A percentile compares a stretch with the other conserved stretches of the same genome.
Conservation (phyloP, 2,888 invertebrate genomes). For the Zygaena filipendulae region DNA sequence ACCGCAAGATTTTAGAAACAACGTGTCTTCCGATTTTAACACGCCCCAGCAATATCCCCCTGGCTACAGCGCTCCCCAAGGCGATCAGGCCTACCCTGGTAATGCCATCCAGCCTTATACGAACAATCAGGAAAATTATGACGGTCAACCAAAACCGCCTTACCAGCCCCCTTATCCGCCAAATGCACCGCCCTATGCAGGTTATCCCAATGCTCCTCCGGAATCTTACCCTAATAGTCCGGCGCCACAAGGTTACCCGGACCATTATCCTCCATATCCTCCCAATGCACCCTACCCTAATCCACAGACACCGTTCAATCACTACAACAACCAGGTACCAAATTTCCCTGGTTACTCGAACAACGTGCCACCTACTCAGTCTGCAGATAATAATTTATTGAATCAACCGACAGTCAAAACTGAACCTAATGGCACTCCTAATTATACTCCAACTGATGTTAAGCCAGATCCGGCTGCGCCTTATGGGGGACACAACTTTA, state of each 20-base stretch:
- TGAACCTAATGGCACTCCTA: conserved; percentile 23
- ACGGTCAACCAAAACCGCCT: conserved; percentile 37
- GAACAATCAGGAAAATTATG: conserved; percentile 39
- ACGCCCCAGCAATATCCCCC: conserved; percentile 26
- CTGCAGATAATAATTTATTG: conserved; percentile 20
- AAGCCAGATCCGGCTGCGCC: conserved; percentile 30
- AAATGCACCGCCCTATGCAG: conserved; percentile 36
- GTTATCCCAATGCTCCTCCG: conserved; percentile 32
- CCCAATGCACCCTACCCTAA: conserved; percentile 38
- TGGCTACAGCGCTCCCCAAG: conserved; percentile 34
- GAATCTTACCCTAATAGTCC: conserved; percentile 29
- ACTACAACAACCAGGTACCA: conserved; percentile 34
- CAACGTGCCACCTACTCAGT: conserved; percentile 29
- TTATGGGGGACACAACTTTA: conserved; percentile 32
- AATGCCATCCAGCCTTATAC: conserved; percentile 40
- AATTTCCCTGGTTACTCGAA: conserved; percentile 41
- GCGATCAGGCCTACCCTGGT: conserved; percentile 33
- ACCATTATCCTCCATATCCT: conserved; percentile 18
- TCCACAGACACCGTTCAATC: conserved; percentile 33
- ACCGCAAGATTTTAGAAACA: conserved; percentile 37
- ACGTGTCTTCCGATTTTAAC: conserved; percentile 5
- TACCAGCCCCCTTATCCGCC: conserved; percentile 30
- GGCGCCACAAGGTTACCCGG: conserved; percentile 30
- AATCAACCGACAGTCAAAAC: conserved; percentile 24
- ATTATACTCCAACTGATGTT: conserved; percentile 27